Evolutionary conservation across 2,888 invertebrate species (phyloP).

Genomic region (Leptinotarsa tumamoca): DNA sequence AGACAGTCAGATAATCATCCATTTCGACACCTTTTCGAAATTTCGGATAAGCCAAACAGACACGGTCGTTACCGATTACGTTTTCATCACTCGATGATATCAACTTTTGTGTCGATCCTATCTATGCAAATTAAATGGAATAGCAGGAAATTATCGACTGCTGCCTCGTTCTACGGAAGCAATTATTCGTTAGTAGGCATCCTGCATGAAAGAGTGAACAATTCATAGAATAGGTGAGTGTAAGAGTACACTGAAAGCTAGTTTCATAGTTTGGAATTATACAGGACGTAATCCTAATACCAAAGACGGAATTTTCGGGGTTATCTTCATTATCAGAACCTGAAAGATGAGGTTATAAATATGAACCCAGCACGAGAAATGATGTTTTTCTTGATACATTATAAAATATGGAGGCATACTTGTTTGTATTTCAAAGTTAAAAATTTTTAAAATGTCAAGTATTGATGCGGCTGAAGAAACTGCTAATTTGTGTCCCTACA

Average conservation of each 20-base stretch:
- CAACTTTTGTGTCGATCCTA: neutral
- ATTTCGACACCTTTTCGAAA: neutral
- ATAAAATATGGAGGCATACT: no score
- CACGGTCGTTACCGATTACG: neutral
- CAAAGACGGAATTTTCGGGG: no score
- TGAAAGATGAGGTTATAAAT: no score
- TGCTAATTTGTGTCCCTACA: no score
- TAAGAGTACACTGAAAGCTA: neutral
- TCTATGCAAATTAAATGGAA: neutral
- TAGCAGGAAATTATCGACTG: slow-evolving; percentile 1
- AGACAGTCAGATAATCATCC: neutral
- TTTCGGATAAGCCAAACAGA: neutral
- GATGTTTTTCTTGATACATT: no score
- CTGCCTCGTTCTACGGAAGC: neutral
- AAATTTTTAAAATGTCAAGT: no score
- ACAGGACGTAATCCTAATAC: no score
- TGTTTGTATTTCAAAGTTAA: no score
- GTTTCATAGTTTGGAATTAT: no score
- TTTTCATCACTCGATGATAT: neutral
- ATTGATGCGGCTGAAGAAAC: no score
- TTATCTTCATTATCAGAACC: neutral
- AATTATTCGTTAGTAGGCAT: neutral
- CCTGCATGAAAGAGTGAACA: neutral
- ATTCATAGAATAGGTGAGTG: neutral
- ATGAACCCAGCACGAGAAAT: no score